Evolutionary conservation across 2,888 invertebrate genomes (phyloP), one percentile per base, ranked within the genome.

Genomic region (Ichneumon xanthorius): DNA sequence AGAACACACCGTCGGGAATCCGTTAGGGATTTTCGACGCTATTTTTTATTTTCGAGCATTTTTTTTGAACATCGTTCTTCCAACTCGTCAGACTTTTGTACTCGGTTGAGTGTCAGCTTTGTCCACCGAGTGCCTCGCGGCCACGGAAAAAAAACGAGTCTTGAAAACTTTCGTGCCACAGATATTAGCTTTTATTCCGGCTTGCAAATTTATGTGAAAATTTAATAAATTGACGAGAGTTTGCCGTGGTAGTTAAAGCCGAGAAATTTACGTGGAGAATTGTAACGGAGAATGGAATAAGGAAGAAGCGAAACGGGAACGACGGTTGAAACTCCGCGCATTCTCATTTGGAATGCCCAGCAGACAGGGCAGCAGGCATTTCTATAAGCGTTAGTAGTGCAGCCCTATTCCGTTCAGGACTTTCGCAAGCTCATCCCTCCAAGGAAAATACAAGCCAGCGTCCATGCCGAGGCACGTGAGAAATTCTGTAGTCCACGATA

Each of bases 191-290:
- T 53, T 50, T 63, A 71, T 72, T 80, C 72, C 72, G 50, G 50
- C 53, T 80, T 80, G 72, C 65, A 80, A 50, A 80, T 80, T 80
- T 73, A 68, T 80, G 48, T 6, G 30, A 22, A 26, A 68, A 72
- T 58, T 80, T 75, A 68, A 48, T 67, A 80, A 80, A 75, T 75
- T 80, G 67, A 75, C 68, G 80, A 53, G 72, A 80, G 80, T 72
- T 80, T 80, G 80, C 63, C 53, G 53, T 67, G 26, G 33, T 48
- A 58, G 65, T 72, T 76, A 76, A 37, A 14, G 55, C 26, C 14
- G 53, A 61, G 33, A 63, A 84, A 84, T 76, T 76, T 37, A 22
- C 45, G 55, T 45, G 33, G 30, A 30, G 55, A 68, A 78, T 68
- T 81, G 55, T 26, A 63, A 30, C 53, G 65, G 67, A 30, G 70